These are phyloP conservation scores for Zapornia atra DNA, from an alignment of 2,113 vertebrate species.

Conservation along the genomic window DNA sequence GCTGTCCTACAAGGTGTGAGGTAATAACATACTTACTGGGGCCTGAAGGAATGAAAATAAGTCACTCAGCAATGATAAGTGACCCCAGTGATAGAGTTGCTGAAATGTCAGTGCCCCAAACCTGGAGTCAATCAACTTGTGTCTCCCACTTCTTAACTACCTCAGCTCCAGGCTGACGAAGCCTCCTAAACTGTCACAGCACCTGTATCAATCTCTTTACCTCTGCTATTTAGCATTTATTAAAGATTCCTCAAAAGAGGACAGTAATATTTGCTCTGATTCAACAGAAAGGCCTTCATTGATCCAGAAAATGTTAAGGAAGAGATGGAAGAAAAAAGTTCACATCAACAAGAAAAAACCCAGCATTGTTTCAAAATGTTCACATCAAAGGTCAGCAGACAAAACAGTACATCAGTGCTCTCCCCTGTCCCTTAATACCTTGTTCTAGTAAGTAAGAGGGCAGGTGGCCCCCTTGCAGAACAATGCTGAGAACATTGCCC, in stretches of 20 bases:
- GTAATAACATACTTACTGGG: neutral
- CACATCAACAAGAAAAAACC: neutral
- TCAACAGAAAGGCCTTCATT: neutral
- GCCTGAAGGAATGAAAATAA: neutral
- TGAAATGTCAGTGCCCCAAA: neutral
- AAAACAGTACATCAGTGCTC: accelerated
- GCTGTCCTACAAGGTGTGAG: neutral
- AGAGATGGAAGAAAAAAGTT: neutral
- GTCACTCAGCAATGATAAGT: neutral
- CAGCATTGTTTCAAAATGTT: neutral
- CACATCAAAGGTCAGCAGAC: neutral
- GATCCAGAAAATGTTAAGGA: neutral
- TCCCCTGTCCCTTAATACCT: neutral
- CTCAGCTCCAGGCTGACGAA: neutral
- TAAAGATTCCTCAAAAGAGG: neutral
- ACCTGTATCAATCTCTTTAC: neutral
- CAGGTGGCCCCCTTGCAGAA: neutral
- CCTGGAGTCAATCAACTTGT: neutral
- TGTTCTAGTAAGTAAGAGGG: neutral
- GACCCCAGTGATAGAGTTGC: neutral
- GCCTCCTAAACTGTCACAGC: neutral
- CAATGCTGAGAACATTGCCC: neutral
- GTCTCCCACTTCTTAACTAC: neutral
- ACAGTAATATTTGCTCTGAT: neutral
- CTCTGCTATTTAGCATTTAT: neutral